These are phyloP conservation scores for Apamea monoglypha DNA, from an alignment of 2,888 invertebrate genomes.

Conservation along the genomic window DNA sequence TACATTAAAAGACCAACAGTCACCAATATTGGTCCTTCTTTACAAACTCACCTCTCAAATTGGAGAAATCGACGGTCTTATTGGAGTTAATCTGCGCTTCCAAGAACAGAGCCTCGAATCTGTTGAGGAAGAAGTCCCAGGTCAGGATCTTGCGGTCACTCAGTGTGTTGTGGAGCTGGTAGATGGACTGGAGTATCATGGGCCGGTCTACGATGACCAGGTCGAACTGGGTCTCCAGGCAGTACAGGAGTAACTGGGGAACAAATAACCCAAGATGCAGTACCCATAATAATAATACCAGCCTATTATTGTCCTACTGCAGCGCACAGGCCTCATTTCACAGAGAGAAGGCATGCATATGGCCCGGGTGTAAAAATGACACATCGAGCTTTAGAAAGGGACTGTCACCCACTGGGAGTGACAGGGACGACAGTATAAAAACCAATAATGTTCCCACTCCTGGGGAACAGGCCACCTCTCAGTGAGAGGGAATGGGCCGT, in stretches of 20 bases:
- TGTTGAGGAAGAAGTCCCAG: conserved; percentile 99
- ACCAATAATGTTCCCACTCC: no score
- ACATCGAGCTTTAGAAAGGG: neutral
- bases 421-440: neutral
- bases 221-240: conserved; percentile 99
- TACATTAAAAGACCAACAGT: neutral
- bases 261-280: neutral
- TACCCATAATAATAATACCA: neutral
- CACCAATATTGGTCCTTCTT: neutral
- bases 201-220: conserved; percentile 98
- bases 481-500: no score
- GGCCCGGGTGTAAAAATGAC: neutral
- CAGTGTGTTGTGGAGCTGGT: conserved; percentile 98
- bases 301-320: neutral
- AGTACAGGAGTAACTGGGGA: conserved; percentile 95
- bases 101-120: conserved; percentile 97
- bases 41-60: conserved; percentile 92
- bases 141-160: conserved; percentile 97
- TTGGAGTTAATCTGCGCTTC: conserved; percentile 98
- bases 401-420: neutral
- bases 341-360: neutral
- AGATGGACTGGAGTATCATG: conserved; percentile 98
- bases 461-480: no score
- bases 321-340: neutral
- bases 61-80: conserved; percentile 95